Evolutionary conservation across 2,797 vertebrate species (phyloP).

Genomic region (Smutsia temminckii): DNA sequence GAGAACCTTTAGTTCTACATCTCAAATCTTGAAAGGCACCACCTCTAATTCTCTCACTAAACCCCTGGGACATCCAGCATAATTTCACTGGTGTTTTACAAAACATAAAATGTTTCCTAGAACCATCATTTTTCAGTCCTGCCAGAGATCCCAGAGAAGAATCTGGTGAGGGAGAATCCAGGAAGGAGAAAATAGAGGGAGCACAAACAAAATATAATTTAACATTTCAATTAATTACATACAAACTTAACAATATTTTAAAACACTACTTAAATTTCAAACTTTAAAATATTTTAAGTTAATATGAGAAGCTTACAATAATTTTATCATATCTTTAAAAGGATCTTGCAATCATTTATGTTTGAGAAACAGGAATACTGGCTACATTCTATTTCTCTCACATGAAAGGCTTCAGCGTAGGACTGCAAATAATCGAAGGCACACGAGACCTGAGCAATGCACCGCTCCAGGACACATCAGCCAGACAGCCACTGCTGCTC

Average conservation of each 20-base stretch:
- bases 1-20: neutral
- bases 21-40: neutral
- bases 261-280: neutral
- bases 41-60: fast-evolving
- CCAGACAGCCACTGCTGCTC: neutral
- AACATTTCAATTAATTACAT: neutral
- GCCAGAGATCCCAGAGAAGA: neutral
- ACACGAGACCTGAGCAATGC: neutral
- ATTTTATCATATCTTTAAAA: neutral
- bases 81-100: neutral
- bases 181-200: neutral
- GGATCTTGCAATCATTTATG: neutral
- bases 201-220: neutral
- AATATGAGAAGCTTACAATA: neutral
- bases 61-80: neutral
- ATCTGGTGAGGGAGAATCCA: neutral
- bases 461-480: neutral
- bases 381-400: neutral
- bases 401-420: neutral
- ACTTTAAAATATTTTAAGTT: neutral
- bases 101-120: neutral
- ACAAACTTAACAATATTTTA: neutral
- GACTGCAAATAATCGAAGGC: neutral
- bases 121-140: neutral
- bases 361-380: neutral